Conservation (phyloP, 2,797 vertebrate species). For the Coregonus sp. region DNA sequence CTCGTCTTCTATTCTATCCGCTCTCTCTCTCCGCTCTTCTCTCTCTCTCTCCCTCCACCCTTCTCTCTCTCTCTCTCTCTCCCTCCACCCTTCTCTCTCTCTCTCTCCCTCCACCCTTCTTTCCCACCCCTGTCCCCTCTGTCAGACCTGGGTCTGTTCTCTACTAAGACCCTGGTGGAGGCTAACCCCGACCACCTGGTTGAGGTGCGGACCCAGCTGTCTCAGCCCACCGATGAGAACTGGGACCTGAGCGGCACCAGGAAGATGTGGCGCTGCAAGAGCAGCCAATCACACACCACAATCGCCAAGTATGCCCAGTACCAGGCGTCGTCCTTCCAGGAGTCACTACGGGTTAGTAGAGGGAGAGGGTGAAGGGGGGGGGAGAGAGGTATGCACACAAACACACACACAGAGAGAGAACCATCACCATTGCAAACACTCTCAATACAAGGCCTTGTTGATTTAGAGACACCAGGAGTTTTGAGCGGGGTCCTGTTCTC, state of each 20-base stretch:
- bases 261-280: conserved; percentile 98
- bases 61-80: background rate
- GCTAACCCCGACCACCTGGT: conserved; percentile 97
- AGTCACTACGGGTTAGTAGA: conserved; percentile 90
- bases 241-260: conserved; percentile 93
- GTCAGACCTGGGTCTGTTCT: conserved; percentile 94
- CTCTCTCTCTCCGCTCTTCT: rapidly evolving
- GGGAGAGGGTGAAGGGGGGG: too few relatives aligned
- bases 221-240: conserved; percentile 96
- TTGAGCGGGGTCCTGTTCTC: too few relatives aligned
- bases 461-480: too few relatives aligned
- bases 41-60: too few relatives aligned
- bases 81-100: background rate
- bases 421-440: too few relatives aligned
- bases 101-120: too few relatives aligned
- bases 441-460: background rate
- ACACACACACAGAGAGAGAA: too few relatives aligned
- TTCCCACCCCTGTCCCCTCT: background rate
- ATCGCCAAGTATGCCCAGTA: conserved; percentile 98
- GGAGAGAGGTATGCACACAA: too few relatives aligned
- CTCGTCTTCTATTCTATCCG: too few relatives aligned
- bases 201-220: conserved; percentile 93
- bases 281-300: conserved; percentile 94
- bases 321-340: conserved; percentile 98
- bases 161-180: conserved; percentile 97